Percentiles rank a stretch among this genome's conserved stretches.
Evolutionary conservation across 2,888 invertebrate species (phyloP).

Genomic region (Leptopilina myrica): DNA sequence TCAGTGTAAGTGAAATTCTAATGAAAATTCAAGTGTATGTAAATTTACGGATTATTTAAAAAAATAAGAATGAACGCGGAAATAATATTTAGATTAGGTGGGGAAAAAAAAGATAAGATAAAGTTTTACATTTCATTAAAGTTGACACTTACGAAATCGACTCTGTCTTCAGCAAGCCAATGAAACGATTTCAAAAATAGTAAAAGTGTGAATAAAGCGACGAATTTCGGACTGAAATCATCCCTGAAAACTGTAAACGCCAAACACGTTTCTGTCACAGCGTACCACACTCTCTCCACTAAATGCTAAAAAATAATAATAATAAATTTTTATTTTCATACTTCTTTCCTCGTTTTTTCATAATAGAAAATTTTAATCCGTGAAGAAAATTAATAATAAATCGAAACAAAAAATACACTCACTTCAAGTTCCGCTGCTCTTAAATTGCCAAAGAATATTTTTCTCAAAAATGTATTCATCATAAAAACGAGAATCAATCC

Average conservation of each 20-base stretch:
- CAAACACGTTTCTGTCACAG: conserved; percentile 99
- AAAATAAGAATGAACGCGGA: too few species aligned
- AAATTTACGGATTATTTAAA: too few species aligned
- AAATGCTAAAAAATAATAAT: conserved; percentile 86
- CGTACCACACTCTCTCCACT: conserved; percentile 99
- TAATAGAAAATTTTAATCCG: too few species aligned
- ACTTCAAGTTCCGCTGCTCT: conserved; percentile 98
- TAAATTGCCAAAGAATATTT: conserved; percentile 95
- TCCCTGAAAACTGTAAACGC: conserved; percentile 99
- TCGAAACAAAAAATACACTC: conserved; percentile 58
- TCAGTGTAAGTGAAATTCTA: too few species aligned
- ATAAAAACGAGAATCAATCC: conserved; percentile 96
- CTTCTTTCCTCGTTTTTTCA: too few species aligned
- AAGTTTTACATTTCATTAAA: too few species aligned
- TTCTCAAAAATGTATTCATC: conserved; percentile 93
- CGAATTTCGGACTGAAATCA: conserved; percentile 98
- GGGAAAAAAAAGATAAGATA: too few species aligned
- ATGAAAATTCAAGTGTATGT: too few species aligned
- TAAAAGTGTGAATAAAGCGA: conserved; percentile 96
- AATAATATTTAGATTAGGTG: too few species aligned
- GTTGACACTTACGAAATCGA: conserved; percentile 90
- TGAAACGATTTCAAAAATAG: conserved; percentile 99
- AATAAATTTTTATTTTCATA: neutral
- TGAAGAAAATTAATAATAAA: too few species aligned
- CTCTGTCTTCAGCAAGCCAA: conserved; percentile 99